Base-by-base conservation (phyloP, 1,140 invertebrate genomes). In the Drosophila ananassae region DNA sequence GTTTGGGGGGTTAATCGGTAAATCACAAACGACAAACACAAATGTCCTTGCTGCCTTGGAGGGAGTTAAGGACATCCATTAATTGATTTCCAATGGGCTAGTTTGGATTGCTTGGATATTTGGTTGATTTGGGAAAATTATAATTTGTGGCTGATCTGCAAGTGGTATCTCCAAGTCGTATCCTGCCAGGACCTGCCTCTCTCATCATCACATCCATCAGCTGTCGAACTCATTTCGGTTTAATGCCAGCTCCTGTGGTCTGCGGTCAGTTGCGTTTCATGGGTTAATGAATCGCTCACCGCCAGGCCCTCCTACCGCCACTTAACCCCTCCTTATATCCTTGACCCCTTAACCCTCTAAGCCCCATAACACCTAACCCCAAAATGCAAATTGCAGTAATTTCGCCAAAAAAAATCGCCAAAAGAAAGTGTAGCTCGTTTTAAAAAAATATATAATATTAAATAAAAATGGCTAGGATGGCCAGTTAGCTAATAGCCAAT, bases 401-500 rank as follows among this genome's bases (percentile, higher is more conserved):
- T 73, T 73, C 2, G 22, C 25, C 1, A 22, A 10, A 37, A 32
- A 39, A 39, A 4, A 39, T 2, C 12, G 17, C 3, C 4, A 37
- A 48, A 67, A 44, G 17, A 44, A 44, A 44, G 32, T 57, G 61
- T 41, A 63, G 8, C 39, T 51, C 7, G 21, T n/a, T 28, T 6
- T 4, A 10, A 7, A 53, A 48, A 34, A 50, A 12, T 17, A 17
- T 17, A 0, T 7, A 7, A 44, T 0, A 12, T 9, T 17, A 5
- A 17, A 10, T 34, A 32, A 22, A 22, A 3, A 4, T 17, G 10
- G 17, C 5, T 30, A 17, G 37, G 46, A 54, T 47, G 53, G 52
- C 55, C 57, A 67, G 68, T 87, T 79, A 69, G 82, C 82, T 89
- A 87, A 89, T 79, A 76, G 82, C 78, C 82, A 87, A 87, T 87